These are phyloP conservation scores for Hydropsyche betteni DNA, from an alignment of 2,888 invertebrate genomes.

Conservation along the genomic window DNA sequence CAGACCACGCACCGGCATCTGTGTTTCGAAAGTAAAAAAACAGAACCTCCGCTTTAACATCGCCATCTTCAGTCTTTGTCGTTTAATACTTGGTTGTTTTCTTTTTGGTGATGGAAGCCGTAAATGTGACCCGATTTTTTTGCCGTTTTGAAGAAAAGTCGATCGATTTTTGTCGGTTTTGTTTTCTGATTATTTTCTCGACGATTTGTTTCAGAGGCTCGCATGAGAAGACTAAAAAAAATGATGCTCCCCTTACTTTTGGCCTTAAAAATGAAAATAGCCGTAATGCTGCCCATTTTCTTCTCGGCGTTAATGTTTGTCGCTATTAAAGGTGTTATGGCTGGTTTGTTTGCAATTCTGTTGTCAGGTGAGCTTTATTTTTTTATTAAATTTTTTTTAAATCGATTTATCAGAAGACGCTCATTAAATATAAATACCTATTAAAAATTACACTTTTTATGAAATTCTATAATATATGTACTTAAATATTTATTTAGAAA, in stretches of 20 bases:
- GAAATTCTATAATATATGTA: no score
- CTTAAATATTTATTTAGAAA: no score
- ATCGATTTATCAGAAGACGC: no score
- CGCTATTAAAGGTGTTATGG: slow-evolving; percentile 72
- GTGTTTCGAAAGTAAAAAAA: background rate
- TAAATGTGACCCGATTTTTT: slow-evolving; percentile 20
- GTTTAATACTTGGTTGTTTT: slow-evolving; percentile 17
- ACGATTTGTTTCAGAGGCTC: slow-evolving; percentile 61
- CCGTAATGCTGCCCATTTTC: slow-evolving; percentile 69
- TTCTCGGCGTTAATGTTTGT: slow-evolving; percentile 70
- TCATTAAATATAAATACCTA: no score
- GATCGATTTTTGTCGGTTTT: slow-evolving; percentile 34
- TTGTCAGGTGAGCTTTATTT: slow-evolving; percentile 62
- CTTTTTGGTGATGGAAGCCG: slow-evolving; percentile 41
- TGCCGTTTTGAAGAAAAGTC: slow-evolving; percentile 10
- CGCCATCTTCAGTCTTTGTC: slow-evolving; percentile 18
- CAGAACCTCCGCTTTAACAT: background rate
- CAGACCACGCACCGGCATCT: slow-evolving; percentile 12
- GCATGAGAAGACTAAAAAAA: slow-evolving; percentile 69
- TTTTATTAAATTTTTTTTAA: no score
- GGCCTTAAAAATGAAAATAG: slow-evolving; percentile 70
- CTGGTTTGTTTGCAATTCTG: slow-evolving; percentile 69
- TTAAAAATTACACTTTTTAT: no score
- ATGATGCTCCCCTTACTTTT: slow-evolving; percentile 71
- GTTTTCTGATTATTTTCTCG: slow-evolving; percentile 28